These are phyloP conservation scores for Dolichopus griseipennis DNA, from an alignment of 2,888 invertebrate genomes.

Conservation along the genomic window DNA sequence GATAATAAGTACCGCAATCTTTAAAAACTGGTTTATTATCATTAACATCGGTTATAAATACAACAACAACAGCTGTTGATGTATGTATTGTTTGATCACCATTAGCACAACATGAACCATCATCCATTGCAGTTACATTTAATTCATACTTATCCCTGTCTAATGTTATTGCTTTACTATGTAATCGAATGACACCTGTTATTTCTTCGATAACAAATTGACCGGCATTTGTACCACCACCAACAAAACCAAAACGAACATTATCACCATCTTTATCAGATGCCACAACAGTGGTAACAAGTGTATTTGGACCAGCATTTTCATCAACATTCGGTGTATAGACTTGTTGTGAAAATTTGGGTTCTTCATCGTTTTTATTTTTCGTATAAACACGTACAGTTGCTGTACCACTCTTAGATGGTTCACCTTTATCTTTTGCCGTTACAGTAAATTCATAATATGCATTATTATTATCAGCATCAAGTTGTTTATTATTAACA, in stretches of 20 bases:
- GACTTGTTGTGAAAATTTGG: slow-evolving; percentile 92
- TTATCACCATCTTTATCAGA: slow-evolving; percentile 97
- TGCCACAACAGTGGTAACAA: slow-evolving; percentile 93
- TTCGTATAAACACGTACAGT: slow-evolving; percentile 94
- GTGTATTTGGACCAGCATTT: slow-evolving; percentile 88
- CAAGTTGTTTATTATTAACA: slow-evolving; percentile 83
- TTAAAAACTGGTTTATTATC: slow-evolving; percentile 95
- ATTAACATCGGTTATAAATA: slow-evolving; percentile 94
- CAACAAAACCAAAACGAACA: slow-evolving; percentile 85
- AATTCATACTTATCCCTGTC: slow-evolving; percentile 91
- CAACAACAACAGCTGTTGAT: slow-evolving; percentile 89
- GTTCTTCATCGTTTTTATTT: slow-evolving; percentile 96
- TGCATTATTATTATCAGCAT: slow-evolving; percentile 93
- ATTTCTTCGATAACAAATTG: slow-evolving; percentile 94
- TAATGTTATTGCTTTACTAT: slow-evolving; percentile 74
- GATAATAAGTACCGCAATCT: slow-evolving; percentile 85
- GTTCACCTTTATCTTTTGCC: slow-evolving; percentile 91
- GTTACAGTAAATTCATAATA: slow-evolving; percentile 92
- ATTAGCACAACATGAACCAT: slow-evolving; percentile 91
- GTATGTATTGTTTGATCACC: slow-evolving; percentile 83
- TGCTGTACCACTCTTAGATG: slow-evolving; percentile 83
- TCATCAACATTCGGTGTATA: slow-evolving; percentile 95
- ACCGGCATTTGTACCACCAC: slow-evolving; percentile 80
- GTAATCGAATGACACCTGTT: slow-evolving; percentile 85
- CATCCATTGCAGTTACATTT: slow-evolving; percentile 95